A percentile compares a stretch with the other conserved stretches of the same genome.
These are phyloP conservation scores for Paracanthobrama guichenoti DNA, from an alignment of 2,113 vertebrate species.

Conservation along the genomic window DNA sequence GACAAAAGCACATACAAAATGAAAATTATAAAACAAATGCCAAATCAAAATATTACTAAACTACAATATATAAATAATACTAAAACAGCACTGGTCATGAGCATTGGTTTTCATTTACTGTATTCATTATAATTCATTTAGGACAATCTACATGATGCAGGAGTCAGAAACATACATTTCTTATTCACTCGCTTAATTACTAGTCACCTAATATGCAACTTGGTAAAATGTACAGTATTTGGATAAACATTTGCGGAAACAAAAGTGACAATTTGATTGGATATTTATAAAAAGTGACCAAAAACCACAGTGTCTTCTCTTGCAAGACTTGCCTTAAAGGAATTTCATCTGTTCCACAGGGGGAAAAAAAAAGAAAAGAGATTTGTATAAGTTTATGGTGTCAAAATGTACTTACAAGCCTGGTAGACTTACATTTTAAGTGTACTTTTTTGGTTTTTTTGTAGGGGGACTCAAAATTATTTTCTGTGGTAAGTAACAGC, in stretches of 20 bases:
- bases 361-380: background rate
- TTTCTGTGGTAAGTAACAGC: background rate
- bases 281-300: background rate
- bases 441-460: background rate
- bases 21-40: background rate
- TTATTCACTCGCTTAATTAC: background rate
- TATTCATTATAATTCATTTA: background rate
- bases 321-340: background rate
- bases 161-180: background rate
- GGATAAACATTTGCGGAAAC: background rate
- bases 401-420: background rate
- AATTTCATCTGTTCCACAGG: background rate
- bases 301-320: background rate
- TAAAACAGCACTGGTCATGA: background rate
- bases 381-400: too few relatives aligned
- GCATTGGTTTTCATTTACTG: background rate
- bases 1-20: background rate
- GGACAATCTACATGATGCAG: background rate
- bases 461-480: background rate
- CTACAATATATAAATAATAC: background rate
- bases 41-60: background rate
- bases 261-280: background rate
- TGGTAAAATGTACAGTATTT: background rate
- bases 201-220: background rate
- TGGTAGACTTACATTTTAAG: background rate